phyloP scores from a whole-genome alignment of 2,113 vertebrate genomes.

The Casuarius casuarius region DNA sequence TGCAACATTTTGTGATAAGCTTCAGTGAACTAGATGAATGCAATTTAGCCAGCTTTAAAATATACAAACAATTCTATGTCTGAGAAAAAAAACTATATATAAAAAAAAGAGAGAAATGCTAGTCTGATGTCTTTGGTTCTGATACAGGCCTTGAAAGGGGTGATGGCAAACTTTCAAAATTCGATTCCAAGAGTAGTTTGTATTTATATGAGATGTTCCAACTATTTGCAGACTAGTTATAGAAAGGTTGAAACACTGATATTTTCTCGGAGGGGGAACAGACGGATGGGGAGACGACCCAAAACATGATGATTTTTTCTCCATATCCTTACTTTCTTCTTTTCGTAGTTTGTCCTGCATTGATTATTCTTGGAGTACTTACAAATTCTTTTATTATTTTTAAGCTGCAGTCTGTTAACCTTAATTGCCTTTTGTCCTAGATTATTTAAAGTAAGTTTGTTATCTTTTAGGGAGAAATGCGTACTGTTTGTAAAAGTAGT shows the following conservation, averaged over 20 bases:
- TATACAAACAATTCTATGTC: not conserved
- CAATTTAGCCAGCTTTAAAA: not conserved
- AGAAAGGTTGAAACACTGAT: not conserved
- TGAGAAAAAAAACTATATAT: not conserved
- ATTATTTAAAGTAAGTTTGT: not conserved
- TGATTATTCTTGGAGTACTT: not conserved
- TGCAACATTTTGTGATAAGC: not conserved
- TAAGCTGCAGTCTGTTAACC: not conserved
- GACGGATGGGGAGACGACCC: too few species aligned
- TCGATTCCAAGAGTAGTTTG: not conserved
- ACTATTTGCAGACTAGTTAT: not conserved
- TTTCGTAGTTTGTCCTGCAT: not conserved
- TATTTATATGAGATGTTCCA: slow-evolving; percentile 1
- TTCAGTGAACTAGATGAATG: not conserved
- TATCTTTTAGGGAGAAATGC: not conserved
- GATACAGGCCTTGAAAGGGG: not conserved
- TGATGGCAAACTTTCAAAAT: not conserved
- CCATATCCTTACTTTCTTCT: not conserved
- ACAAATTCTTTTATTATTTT: not conserved
- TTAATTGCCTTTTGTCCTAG: not conserved
- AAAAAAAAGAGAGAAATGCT: not conserved
- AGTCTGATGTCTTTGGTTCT: slow-evolving; percentile 13
- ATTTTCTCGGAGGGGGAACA: not conserved
- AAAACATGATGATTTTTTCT: not conserved
- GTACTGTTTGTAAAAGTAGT: not conserved